These are phyloP conservation scores for Ptilonorhynchus violaceus DNA, from an alignment of 2,113 vertebrate species.

Conservation along the genomic window DNA sequence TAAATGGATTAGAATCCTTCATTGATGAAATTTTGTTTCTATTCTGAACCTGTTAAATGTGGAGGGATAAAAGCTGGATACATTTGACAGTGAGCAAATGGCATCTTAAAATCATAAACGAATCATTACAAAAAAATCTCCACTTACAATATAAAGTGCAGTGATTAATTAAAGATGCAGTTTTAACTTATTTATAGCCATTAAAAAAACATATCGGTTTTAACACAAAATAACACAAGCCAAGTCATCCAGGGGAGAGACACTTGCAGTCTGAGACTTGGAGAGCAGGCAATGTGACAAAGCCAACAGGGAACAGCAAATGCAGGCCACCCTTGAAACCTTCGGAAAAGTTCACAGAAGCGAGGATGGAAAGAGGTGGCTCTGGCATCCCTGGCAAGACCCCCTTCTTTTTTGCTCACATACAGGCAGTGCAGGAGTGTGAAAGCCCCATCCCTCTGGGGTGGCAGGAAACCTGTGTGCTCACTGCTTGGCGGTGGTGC, in stretches of 20 bases:
- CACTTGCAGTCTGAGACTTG: conserved; percentile 14
- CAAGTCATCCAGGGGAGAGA: conserved; percentile 34
- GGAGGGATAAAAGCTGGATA: background rate
- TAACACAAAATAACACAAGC: conserved; percentile 27
- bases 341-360: background rate
- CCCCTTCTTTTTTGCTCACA: background rate
- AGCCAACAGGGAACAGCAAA: background rate
- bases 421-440: background rate
- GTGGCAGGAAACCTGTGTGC: background rate
- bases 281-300: background rate
- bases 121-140: conserved; percentile 31
- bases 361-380: background rate
- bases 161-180: conserved; percentile 62
- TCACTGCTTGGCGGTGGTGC: background rate
- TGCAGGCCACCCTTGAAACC: background rate
- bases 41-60: background rate
- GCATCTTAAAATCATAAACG: conserved; percentile 26
- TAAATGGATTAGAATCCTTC: background rate
- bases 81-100: background rate
- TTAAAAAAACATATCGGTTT: conserved; percentile 49
- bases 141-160: conserved; percentile 31
- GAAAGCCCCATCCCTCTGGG: background rate
- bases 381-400: background rate
- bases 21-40: conserved; percentile 1
- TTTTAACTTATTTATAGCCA: conserved; percentile 61